Percentiles rank a stretch among this genome's conserved stretches.
Conservation (phyloP, 2,113 vertebrate genomes). For the Apteryx mantelli region DNA sequence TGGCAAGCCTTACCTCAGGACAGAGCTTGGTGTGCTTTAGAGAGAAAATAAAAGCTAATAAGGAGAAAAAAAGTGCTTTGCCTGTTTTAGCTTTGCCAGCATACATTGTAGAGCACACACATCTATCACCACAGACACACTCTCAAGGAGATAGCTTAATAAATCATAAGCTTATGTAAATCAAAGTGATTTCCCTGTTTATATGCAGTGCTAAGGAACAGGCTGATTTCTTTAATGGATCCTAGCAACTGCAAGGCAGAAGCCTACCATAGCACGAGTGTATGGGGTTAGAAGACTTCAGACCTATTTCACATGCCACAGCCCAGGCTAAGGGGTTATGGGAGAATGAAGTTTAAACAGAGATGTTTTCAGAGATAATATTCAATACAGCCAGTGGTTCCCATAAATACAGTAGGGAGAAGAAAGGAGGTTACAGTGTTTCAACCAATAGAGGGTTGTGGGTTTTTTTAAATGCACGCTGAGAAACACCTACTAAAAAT, state of each 20-base stretch:
- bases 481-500: background rate
- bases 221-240: background rate
- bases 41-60: background rate
- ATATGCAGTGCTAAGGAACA: background rate
- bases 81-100: background rate
- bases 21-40: background rate
- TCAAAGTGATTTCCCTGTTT: background rate
- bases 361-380: constrained; percentile 32
- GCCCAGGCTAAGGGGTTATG: background rate
- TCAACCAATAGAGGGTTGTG: background rate
- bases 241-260: background rate
- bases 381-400: background rate
- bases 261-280: background rate
- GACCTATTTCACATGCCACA: background rate
- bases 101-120: background rate
- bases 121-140: background rate
- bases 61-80: background rate
- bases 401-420: background rate
- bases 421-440: background rate
- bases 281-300: background rate
- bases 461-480: background rate
- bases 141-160: background rate
- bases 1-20: background rate
- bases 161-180: background rate
- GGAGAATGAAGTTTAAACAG: constrained; percentile 4